These are phyloP conservation scores for Grapholita molesta DNA, from an alignment of 1,140 invertebrate species.

Conservation along the genomic window DNA sequence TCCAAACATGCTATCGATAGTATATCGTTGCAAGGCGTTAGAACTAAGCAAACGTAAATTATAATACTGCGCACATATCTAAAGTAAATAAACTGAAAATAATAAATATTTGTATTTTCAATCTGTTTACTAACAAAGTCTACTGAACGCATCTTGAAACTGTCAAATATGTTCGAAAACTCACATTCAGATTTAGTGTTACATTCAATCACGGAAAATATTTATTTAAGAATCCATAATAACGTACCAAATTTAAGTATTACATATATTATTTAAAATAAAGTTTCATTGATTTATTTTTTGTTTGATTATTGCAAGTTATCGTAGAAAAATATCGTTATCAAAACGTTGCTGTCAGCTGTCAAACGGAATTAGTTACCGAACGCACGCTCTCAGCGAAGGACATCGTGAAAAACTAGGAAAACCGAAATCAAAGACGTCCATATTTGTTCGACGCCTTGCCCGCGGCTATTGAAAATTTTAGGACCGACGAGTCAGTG, in stretches of 20 bases:
- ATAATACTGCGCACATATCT: background rate
- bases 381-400: slow-evolving; percentile 21
- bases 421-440: slow-evolving; percentile 49
- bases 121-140: background rate
- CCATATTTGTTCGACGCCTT: slow-evolving; percentile 52
- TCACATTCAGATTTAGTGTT: background rate
- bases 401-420: slow-evolving; percentile 40
- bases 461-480: slow-evolving; percentile 26
- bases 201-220: background rate
- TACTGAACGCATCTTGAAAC: background rate
- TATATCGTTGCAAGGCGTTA: too few relatives aligned
- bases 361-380: background rate
- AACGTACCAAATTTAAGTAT: background rate
- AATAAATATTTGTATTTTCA: background rate
- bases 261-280: background rate
- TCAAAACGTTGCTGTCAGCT: background rate
- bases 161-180: background rate
- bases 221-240: background rate
- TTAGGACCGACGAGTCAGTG: slow-evolving; percentile 35
- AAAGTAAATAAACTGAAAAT: background rate
- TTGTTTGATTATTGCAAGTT: background rate
- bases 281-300: background rate
- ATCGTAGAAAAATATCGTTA: background rate
- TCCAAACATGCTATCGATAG: too few relatives aligned
- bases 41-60: too few relatives aligned